Evolutionary conservation across 2,888 invertebrate species (phyloP), one percentile per base, ranked within the genome.

Genomic region (Sclerodermus sp.): DNA sequence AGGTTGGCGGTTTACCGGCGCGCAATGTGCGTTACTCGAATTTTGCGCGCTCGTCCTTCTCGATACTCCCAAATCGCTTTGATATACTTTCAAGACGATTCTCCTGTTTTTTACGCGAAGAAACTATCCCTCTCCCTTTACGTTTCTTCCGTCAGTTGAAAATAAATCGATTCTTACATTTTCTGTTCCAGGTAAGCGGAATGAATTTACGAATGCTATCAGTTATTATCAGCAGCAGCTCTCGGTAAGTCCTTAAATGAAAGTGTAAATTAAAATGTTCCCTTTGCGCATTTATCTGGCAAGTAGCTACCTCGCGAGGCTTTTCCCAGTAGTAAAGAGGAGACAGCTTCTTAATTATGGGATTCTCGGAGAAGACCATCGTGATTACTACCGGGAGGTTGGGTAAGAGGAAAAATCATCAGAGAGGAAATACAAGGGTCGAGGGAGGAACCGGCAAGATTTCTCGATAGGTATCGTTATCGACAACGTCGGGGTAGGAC

Each of bases 111-210:
- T n/a, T n/a, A n/a, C n/a, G n/a, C n/a, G n/a, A n/a, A n/a, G n/a
- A n/a, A n/a, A n/a, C n/a, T n/a, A n/a, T n/a, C n/a, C n/a, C n/a
- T n/a, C n/a, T n/a, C n/a, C n/a, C n/a, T n/a, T n/a, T n/a, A n/a
- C n/a, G n/a, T n/a, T 34, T 18, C 29, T 36, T 34, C 32, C 42
- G 34, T 42, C 49, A 51, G 44, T 48, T 54, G 51, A 54, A 64
- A 56, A 60, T 53, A 63, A 58, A 52, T 51, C 47, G 50, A 48
- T 47, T 34, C 48, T 49, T 54, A 16, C 42, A 47, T 65, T 67
- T 55, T 64, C 53, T 68, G 66, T 68, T 68, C 51, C 64, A 69
- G 60, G 66, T 68, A 64, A 72, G 67, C 61, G 51, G 53, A 42
- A 42, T 40, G 32, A 42, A 43, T 41, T 45, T 51, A 44, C 51